phyloP scores from a whole-genome alignment of 2,113 vertebrate genomes.

The Kryptolebias marmoratus region DNA sequence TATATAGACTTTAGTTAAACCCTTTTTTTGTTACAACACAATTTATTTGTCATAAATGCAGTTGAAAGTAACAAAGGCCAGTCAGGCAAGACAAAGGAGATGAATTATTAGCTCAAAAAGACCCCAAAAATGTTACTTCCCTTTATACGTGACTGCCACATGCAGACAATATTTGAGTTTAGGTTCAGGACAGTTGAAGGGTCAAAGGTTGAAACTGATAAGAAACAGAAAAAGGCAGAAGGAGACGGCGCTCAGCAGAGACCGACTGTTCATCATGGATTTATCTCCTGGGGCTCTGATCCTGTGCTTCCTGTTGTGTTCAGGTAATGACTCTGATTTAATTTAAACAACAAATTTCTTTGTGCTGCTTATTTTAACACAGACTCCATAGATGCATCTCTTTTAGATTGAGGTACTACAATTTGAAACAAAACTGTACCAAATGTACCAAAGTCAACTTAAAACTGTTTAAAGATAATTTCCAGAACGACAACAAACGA shows the following conservation, averaged over 20 bases:
- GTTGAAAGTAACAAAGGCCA: neutral
- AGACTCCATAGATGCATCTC: neutral
- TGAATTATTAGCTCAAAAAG: neutral
- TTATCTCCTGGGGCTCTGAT: constrained; percentile 46
- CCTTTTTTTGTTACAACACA: too few relatives aligned
- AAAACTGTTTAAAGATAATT: too few relatives aligned
- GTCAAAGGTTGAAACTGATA: constrained; percentile 58
- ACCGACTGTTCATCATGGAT: constrained; percentile 67
- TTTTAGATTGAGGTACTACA: neutral
- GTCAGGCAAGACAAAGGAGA: neutral
- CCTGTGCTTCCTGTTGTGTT: constrained; percentile 55
- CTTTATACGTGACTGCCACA: constrained; percentile 15
- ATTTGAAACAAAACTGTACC: too few relatives aligned
- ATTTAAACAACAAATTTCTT: neutral
- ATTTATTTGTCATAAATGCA: neutral
- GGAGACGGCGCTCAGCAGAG: neutral
- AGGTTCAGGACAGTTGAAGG: constrained; percentile 35
- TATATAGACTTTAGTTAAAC: too few relatives aligned
- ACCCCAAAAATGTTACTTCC: neutral
- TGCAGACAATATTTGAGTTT: constrained; percentile 34
- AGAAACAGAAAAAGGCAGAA: constrained; percentile 26
- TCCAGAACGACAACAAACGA: too few relatives aligned
- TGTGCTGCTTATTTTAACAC: neutral
- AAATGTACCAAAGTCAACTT: too few relatives aligned
- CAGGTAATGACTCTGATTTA: constrained; percentile 59